Percentiles rank a stretch among this genome's conserved stretches.
phyloP scores from a whole-genome alignment of 2,888 invertebrate species.

The Himalopsyche tibetana region DNA sequence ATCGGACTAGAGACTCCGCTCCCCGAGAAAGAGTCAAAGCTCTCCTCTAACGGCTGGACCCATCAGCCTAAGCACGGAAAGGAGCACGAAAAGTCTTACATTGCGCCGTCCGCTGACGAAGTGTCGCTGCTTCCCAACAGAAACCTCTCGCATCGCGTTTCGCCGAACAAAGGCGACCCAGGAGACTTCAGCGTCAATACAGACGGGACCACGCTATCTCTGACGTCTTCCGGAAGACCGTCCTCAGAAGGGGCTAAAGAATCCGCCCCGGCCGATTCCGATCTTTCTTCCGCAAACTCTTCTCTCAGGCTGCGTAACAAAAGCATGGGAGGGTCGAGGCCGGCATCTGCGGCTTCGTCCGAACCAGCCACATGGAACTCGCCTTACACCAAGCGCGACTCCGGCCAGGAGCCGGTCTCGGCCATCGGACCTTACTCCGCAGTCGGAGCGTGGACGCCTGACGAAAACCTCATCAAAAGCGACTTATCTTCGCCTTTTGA shows the following conservation, averaged over 20 bases:
- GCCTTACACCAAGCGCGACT: slow-evolving; percentile 25
- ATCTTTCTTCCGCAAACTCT: slow-evolving; percentile 72
- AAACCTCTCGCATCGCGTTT: slow-evolving; percentile 70
- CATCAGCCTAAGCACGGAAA: slow-evolving; percentile 51
- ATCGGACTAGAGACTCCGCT: slow-evolving; percentile 77
- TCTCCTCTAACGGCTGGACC: slow-evolving; percentile 46
- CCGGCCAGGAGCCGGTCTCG: not conserved
- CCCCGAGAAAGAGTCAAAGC: slow-evolving; percentile 72
- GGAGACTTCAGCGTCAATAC: slow-evolving; percentile 74
- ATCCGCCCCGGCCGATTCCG: slow-evolving; percentile 72
- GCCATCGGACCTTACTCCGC: slow-evolving; percentile 52
- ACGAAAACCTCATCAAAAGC: slow-evolving; percentile 41
- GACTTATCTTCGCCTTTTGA: not conserved
- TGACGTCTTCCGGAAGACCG: slow-evolving; percentile 63
- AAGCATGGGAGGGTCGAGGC: slow-evolving; percentile 59
- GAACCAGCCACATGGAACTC: slow-evolving; percentile 43
- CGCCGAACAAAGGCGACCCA: slow-evolving; percentile 71
- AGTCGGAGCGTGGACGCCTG: slow-evolving; percentile 50
- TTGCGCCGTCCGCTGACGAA: slow-evolving; percentile 72
- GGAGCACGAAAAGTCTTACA: slow-evolving; percentile 71
- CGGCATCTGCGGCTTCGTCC: slow-evolving; percentile 52
- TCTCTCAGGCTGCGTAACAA: slow-evolving; percentile 69
- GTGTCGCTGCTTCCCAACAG: slow-evolving; percentile 73
- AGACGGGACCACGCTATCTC: slow-evolving; percentile 75
- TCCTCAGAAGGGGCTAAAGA: slow-evolving; percentile 66